Evolutionary conservation across 2,888 invertebrate genomes (phyloP), one percentile per base, ranked within the genome.

Genomic region (Drosophila robusta): DNA sequence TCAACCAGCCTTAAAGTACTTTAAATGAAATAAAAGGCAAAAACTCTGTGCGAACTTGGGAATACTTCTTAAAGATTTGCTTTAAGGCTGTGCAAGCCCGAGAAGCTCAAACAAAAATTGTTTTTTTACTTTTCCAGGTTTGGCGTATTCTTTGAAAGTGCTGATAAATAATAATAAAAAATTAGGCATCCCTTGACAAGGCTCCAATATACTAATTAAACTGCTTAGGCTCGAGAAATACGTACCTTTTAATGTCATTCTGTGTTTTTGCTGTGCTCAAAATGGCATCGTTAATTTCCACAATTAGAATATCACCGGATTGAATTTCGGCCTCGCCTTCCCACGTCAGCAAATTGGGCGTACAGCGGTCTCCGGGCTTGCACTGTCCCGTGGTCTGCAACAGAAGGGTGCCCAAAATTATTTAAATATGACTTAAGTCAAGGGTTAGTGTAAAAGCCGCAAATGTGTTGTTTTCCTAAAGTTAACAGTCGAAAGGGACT

Each of bases 241-340:
- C 22, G 29, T 29, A 91, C 91, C 89, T 90, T 78, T 72, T 89
- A 9, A 89, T 83, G 54, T 75, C 81, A 60, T 87, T 88, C 16
- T 80, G 73, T 38, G 87, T 81, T 41, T 83, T 77, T 7, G 44
- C 92, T 22, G 91, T 90, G 55, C 91, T 90, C 58, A 95, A 93
- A 83, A 93, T 92, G 57, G 94, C 93, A 91, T 95, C 95, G 82
- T 95, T 94, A 91, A 95, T 95, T 91, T 95, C 94, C 47, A 95
- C 95, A 90, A 95, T 93, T 79, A 95, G 94, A 79, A 95, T 95
- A 92, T 95, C 95, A 16, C 95, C 95, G 75, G 94, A 95, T 91
- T 95, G 95, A 78, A 95, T 95, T 91, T 95, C 95, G 36, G 94
- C 94, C 66, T 94, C 93, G 47, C 94, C 95, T 88, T 95, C 94